Conservation (phyloP, 2,888 invertebrate species). For the Formica aserva region DNA sequence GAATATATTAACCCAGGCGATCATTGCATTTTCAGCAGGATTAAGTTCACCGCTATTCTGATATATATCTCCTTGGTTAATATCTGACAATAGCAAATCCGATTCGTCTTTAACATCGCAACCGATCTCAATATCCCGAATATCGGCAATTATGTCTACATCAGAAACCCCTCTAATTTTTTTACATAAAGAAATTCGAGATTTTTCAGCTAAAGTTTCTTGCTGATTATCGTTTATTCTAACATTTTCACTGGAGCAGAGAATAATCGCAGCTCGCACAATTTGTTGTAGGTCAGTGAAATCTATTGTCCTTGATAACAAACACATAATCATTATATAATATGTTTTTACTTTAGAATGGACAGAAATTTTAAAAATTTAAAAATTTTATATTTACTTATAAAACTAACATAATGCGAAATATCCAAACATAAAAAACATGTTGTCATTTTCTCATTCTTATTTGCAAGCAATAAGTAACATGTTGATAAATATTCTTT, state of each 20-base stretch:
- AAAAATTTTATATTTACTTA: no score
- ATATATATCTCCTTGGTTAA: constrained; percentile 1
- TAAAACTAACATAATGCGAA: no score
- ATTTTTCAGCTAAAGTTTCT: constrained; percentile 4
- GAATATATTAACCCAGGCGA: background rate
- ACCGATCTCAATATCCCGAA: background rate
- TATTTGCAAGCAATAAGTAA: no score
- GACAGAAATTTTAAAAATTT: no score
- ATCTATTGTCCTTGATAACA: constrained; percentile 16
- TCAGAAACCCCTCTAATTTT: background rate
- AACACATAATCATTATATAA: background rate
- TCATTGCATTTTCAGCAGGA: constrained; percentile 1
- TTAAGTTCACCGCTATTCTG: background rate
- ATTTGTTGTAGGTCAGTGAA: background rate
- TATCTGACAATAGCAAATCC: constrained; percentile 13
- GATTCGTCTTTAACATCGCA: background rate
- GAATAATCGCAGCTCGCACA: constrained; percentile 17
- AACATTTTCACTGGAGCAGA: constrained; percentile 20
- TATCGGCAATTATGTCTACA: background rate
- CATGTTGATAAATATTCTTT: no score
- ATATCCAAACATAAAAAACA: no score
- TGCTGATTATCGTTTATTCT: background rate
- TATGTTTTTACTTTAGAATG: no score
- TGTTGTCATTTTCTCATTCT: no score
- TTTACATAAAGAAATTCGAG: constrained; percentile 11